Evolutionary conservation across 2,797 vertebrate species (phyloP).

Genomic region (Protonibea diacanthus): DNA sequence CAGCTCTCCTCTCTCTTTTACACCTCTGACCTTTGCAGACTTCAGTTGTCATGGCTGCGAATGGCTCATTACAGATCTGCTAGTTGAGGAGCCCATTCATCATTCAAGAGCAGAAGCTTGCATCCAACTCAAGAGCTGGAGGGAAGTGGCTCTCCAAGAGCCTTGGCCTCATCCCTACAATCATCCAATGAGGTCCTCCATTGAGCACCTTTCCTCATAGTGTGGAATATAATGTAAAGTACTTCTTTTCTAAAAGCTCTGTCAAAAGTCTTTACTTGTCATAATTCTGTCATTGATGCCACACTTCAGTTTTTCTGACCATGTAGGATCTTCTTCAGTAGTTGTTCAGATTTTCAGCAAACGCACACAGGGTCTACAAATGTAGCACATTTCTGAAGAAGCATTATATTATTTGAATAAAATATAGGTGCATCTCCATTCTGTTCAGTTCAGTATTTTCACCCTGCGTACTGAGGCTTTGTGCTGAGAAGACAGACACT

Average conservation of each 20-base stretch:
- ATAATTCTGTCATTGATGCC: constrained; percentile 64
- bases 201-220: constrained; percentile 58
- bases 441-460: background rate
- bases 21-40: constrained; percentile 62
- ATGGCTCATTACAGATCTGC: constrained; percentile 67
- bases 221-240: constrained; percentile 67
- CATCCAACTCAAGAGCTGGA: constrained; percentile 73
- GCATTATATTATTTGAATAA: background rate
- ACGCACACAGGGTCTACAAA: background rate
- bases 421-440: background rate
- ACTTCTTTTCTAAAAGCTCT: constrained; percentile 60
- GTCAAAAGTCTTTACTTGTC: constrained; percentile 70
- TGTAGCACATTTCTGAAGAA: background rate
- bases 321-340: background rate
- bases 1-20: constrained; percentile 42
- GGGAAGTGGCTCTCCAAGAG: constrained; percentile 74
- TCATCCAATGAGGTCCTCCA: constrained; percentile 79
- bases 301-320: constrained; percentile 38
- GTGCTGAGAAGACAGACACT: background rate
- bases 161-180: constrained; percentile 77
- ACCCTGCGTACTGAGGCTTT: background rate
- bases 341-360: background rate
- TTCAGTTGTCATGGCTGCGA: constrained; percentile 77
- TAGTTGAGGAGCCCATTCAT: constrained; percentile 75
- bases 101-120: constrained; percentile 75